Percentiles rank a stretch among this genome's conserved stretches.
These are phyloP conservation scores for Aporrectodea caliginosa DNA, from an alignment of 1,140 invertebrate genomes.

Conservation along the genomic window DNA sequence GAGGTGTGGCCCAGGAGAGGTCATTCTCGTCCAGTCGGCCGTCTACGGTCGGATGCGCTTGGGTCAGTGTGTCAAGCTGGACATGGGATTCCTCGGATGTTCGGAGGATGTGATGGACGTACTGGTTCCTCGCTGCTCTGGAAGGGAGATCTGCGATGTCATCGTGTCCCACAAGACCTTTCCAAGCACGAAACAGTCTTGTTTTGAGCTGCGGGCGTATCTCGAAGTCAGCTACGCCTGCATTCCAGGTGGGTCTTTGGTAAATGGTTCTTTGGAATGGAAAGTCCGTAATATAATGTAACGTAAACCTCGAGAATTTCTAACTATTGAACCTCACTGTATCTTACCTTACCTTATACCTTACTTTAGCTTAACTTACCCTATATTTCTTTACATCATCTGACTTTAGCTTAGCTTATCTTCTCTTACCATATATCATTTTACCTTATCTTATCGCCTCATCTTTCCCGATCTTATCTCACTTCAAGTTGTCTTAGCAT, in stretches of 20 bases:
- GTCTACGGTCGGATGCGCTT: conserved; percentile 30
- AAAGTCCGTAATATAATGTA: too few species aligned
- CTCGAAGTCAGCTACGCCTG: conserved; percentile 29
- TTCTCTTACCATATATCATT: too few species aligned
- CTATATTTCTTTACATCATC: too few species aligned
- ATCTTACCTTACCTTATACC: too few species aligned
- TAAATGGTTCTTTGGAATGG: too few species aligned
- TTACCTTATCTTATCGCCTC: too few species aligned
- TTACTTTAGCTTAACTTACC: too few species aligned
- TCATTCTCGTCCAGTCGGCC: conserved; percentile 22
- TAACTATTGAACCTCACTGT: too few species aligned
- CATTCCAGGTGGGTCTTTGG: conserved; percentile 24
- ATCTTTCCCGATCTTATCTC: too few species aligned
- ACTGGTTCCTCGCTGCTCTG: conserved; percentile 16
- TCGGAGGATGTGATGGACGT: conserved; percentile 21
- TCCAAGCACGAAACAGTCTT: conserved; percentile 20
- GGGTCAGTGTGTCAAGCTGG: conserved; percentile 16
- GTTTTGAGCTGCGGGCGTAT: conserved; percentile 29
- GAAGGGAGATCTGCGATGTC: conserved; percentile 15
- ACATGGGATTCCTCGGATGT: conserved; percentile 21
- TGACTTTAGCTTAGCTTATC: too few species aligned
- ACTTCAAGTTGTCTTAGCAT: too few species aligned
- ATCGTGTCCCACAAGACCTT: conserved; percentile 21
- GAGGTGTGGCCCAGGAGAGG: conserved; percentile 7
- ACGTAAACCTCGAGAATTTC: too few species aligned